Evolutionary conservation across 2,888 invertebrate species (phyloP), one percentile per base, ranked within the genome.

Genomic region (Sepiola atlantica): DNA sequence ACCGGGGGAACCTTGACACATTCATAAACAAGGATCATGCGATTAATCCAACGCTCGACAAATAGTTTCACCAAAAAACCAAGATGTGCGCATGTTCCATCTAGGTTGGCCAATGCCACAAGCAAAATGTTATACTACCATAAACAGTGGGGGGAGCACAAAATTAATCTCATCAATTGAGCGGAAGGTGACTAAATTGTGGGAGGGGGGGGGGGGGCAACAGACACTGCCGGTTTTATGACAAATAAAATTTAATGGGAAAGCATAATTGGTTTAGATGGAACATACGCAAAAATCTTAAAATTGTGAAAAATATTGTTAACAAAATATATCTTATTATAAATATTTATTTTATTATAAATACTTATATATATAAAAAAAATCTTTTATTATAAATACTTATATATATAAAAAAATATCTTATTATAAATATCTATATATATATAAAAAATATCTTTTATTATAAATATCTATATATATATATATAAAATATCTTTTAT

Each of bases 1-100:
- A 96, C 99, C 99, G 95, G 98, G 98, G 96, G 98, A 94, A 96
- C 96, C 96, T 96, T 96, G 94, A 95, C 94, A 95, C 94, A 95
- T 94, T 94, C 94, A 94, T 94, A 95, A 95, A 95, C 94, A 94
- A 94, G 93, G 94, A 94, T 94, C 95, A 95, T 95, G 95, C 95
- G 94, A 95, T 95, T 95, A 95, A 95, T 95, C 61, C 93, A 55
- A 93, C 28, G 92, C 92, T 35, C 54, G 45, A 92, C 45, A 45
- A 92, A 92, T 77, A 57, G 92, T 93, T 91, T 94, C 91, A 92
- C 61, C 90, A 94, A 91, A 94, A 91, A 92, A 93, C 77, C 90
- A 54, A 90, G 93, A 32, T 94, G 77, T 91, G 93, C 93, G 54
- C 57, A 90, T 55, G 90, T 94, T 91, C 91, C 35, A 90, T 90